Conservation (phyloP, 2,113 vertebrate species). For the Phalacrocorax aristotelis region DNA sequence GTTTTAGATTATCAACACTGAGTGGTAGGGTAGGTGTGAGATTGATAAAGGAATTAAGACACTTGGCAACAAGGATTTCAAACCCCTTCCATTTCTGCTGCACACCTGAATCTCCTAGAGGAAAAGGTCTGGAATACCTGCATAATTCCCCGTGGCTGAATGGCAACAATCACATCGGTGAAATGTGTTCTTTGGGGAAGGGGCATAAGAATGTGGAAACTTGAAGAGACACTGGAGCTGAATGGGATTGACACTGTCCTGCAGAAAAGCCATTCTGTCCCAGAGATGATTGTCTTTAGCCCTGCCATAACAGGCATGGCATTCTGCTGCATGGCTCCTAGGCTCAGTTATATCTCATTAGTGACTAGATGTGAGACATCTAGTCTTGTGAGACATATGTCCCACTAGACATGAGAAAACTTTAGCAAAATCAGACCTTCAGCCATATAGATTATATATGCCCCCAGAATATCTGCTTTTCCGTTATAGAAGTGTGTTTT, state of each 20-base stretch:
- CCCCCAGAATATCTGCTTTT: background rate
- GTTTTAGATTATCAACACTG: background rate
- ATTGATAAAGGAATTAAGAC: background rate
- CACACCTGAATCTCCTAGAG: background rate
- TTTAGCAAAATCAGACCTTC: background rate
- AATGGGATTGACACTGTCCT: background rate
- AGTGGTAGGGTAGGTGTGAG: background rate
- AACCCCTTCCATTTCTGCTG: background rate
- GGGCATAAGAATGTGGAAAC: background rate
- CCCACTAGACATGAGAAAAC: background rate
- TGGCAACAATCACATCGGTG: background rate
- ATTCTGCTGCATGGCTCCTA: fast-evolving
- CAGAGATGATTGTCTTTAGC: fast-evolving
- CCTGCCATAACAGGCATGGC: background rate
- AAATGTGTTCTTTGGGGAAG: background rate
- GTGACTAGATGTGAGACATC: background rate
- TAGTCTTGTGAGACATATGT: background rate
- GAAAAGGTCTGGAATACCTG: background rate
- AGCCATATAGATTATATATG: background rate
- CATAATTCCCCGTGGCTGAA: background rate
- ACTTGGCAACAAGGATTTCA: background rate
- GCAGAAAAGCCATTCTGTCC: background rate
- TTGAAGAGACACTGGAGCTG: background rate
- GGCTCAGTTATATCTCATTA: background rate
- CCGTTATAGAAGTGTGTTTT: background rate